A percentile compares a stretch with the other conserved stretches of the same genome.
Conservation (phyloP, 2,797 vertebrate genomes). For the Anas capensis region DNA sequence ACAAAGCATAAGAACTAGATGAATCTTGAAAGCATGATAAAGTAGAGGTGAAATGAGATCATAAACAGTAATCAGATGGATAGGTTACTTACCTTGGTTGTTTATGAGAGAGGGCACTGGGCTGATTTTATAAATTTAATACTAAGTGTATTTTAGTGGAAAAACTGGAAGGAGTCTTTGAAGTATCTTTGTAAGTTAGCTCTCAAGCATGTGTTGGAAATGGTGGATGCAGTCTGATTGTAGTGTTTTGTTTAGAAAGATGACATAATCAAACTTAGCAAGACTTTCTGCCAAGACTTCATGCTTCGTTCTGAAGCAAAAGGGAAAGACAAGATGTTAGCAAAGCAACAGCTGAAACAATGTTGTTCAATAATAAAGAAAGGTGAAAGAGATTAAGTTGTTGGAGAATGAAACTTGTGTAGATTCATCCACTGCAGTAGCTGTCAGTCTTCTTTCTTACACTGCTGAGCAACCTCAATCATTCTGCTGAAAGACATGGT, state of each 20-base stretch:
- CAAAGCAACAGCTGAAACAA: background rate
- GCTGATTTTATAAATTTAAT: background rate
- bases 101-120: background rate
- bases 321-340: background rate
- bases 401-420: background rate
- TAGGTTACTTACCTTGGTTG: background rate
- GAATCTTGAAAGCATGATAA: background rate
- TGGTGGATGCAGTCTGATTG: background rate
- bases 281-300: background rate
- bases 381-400: background rate
- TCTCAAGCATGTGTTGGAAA: background rate
- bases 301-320: background rate
- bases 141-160: background rate
- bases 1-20: background rate
- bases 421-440: background rate
- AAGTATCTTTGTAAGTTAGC: background rate
- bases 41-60: background rate
- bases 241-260: background rate
- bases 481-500: background rate
- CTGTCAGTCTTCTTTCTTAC: background rate
- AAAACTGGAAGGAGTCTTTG: background rate
- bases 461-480: background rate
- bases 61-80: background rate
- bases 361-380: background rate
- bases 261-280: background rate